A percentile compares a stretch with the other conserved stretches of the same genome.
These are phyloP conservation scores for Catostylus mosaicus DNA, from an alignment of 30 jellyfish, hydroid and myxozoan species.

Conservation along the genomic window DNA sequence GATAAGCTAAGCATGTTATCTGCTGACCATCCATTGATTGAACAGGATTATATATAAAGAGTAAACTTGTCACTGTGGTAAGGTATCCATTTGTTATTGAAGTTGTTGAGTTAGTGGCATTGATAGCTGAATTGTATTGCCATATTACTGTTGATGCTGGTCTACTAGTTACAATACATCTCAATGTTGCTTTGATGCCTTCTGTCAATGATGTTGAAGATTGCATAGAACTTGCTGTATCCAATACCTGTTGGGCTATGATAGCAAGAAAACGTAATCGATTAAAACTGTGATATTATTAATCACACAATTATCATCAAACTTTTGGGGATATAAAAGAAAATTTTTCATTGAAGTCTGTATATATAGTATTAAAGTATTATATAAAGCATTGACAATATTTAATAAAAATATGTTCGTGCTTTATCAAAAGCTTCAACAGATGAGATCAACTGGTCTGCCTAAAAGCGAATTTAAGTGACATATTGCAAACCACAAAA, in stretches of 20 bases:
- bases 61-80: constrained; percentile 5
- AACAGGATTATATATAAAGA: neutral
- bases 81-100: neutral
- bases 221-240: neutral
- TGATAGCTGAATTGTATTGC: neutral
- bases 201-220: neutral
- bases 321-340: too few species aligned
- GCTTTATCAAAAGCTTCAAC: too few species aligned
- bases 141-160: constrained; percentile 7
- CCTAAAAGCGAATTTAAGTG: too few species aligned
- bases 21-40: neutral
- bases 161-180: constrained; percentile 3
- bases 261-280: too few species aligned
- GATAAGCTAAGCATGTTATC: neutral
- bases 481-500: too few species aligned
- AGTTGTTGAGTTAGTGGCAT: neutral
- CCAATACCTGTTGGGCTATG: neutral
- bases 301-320: too few species aligned
- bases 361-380: too few species aligned
- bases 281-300: too few species aligned
- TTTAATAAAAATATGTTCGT: too few species aligned
- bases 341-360: too few species aligned
- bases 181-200: neutral
- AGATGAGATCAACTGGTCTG: too few species aligned
- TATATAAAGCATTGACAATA: too few species aligned